Base-by-base conservation (phyloP, 2,888 invertebrate genomes). In the Omphaloscelis lunosa region DNA sequence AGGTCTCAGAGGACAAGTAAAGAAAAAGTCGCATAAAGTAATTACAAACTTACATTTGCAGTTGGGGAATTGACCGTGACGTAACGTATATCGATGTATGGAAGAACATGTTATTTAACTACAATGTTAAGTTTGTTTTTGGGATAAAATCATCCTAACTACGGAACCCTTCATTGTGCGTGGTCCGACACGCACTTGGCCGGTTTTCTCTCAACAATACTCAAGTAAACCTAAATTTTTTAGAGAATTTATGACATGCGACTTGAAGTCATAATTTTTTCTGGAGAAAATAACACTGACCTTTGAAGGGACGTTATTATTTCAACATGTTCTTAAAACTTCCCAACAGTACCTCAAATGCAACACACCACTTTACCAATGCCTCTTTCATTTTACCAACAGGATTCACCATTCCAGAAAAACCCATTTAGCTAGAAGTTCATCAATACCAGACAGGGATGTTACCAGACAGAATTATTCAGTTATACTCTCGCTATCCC, bases 401-500 rank as follows among this genome's bases (percentile, higher is more conserved):
- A 62, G 34, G 53, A 72, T 71, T 70, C 12, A 76, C 61, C 34
- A 59, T 77, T 66, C 7, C 51, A 39, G n/a, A 62, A 74, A 41
- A 48, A 20, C 27, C 45, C 53, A 77, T 77, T 75, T 29, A 61
- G 39, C 45, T 34, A 34, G 20, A 39, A 48, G 17, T 76, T 76
- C 79, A 69, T 86, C 79, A 80, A 82, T 84, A 79, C 58, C 48
- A 56, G 59, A 41, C 65, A 27, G 63, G 56, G 34, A 39, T 66
- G 71, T 61, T 51, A 61, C 45, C 39, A 56, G 62, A 48, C 56
- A 68, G 81, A 86, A 85, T 86, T 66, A 86, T 86, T 86, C 56
- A 85, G 69, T 29, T 61, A 34, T 39, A 68, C 65, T 11, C 34
- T 34, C 51, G 67, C 23, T 3, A 15, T 29, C 56, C 5, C 20